phyloP scores from a whole-genome alignment of 2,113 vertebrate species.

The Aplodontia rufa region DNA sequence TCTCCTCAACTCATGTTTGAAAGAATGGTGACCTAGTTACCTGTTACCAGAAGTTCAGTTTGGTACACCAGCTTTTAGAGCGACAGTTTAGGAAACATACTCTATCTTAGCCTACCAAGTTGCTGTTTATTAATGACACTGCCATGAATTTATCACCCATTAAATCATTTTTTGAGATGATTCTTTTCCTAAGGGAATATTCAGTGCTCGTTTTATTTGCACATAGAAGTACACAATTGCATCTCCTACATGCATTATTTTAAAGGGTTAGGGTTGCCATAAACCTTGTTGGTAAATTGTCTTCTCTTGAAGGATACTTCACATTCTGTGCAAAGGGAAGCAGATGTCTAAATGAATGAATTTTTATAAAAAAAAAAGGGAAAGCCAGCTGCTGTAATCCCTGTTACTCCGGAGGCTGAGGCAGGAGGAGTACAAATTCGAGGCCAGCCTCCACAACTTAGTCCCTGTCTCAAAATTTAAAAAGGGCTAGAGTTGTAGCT shows the following conservation, averaged over 20 bases:
- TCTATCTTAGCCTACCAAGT: background rate
- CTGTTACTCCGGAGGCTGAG: too few relatives aligned
- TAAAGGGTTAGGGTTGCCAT: background rate
- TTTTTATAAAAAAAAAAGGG: too few relatives aligned
- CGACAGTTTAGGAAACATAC: background rate
- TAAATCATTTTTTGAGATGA: slow-evolving; percentile 23
- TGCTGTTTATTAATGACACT: background rate
- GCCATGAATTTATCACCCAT: slow-evolving; percentile 24
- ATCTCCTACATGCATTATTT: background rate
- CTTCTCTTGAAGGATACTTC: background rate
- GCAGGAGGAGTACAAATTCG: too few relatives aligned
- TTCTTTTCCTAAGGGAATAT: background rate
- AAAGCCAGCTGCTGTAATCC: too few relatives aligned
- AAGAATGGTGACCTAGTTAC: background rate
- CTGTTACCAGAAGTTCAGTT: background rate
- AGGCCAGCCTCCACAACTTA: too few relatives aligned
- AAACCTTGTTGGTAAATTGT: slow-evolving; percentile 2
- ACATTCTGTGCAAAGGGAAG: too few relatives aligned
- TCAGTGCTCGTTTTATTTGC: background rate
- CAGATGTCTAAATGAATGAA: background rate
- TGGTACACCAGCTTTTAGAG: background rate
- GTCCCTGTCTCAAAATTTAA: too few relatives aligned
- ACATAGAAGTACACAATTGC: background rate
- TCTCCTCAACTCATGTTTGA: background rate
- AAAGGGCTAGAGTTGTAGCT: too few relatives aligned